Evolutionary conservation across 2,888 invertebrate genomes (phyloP), one percentile per base, ranked within the genome.

Genomic region (Capitulum mitella): DNA sequence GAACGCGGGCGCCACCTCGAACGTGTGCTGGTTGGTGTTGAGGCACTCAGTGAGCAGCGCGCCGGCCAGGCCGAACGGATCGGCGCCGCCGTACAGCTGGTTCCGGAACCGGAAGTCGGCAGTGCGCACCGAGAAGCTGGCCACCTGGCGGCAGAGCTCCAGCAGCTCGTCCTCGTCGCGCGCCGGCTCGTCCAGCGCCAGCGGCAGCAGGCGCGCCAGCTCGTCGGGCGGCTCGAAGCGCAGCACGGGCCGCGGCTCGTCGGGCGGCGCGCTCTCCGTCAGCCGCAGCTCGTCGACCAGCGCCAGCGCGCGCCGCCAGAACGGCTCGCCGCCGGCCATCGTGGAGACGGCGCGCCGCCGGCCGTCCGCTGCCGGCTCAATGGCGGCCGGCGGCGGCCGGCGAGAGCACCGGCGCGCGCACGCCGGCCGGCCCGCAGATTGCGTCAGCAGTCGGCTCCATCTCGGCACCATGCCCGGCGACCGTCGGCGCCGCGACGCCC

Each of bases 1-100:
- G 84, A 93, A 93, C 0, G 91, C 92, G 37, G 93, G 93, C 0
- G 91, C 92, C n/a, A 93, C 93, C 86, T 94, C 94, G 83, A 89
- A 93, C 0, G 94, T 93, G 83, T 87, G 93, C 93, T 92, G 91
- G 87, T 92, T 92, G 61, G 94, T 92, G 84, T 94, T 94, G 83
- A 93, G 89, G 8, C 92, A 91, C 84, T 94, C 94, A 1, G 92
- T 88, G 0, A 92, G 93, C 2, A 90, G 90, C 74, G 94, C 85
- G 0, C 92, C 94, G 0, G 90, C 90, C 75, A 94, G 85, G 0
- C 92, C 93, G 83, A 91, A 92, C 0, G 90, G 89, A 84, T 94
- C 93, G 3, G 90, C 87, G 70, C 90, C 81, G 2, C 81, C 81
- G 58, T 80, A 82, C 22, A 81, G 80, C 54, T 81, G 81, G 77